Evolutionary conservation across 2,797 vertebrate genomes (phyloP).

Genomic region (Vespertilio murinus): DNA sequence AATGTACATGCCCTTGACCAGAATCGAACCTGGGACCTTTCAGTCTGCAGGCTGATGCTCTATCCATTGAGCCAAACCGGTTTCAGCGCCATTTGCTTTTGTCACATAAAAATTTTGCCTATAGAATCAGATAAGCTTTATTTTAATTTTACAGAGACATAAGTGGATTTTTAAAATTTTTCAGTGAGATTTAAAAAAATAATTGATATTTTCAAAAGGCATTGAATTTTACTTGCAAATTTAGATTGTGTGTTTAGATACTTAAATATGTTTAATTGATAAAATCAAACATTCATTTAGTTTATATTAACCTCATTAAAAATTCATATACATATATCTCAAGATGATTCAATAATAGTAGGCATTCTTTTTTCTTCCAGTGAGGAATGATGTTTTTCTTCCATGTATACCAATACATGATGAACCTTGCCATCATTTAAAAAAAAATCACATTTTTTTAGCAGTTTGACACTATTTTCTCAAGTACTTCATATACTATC

Average conservation of each 20-base stretch:
- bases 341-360: conserved; percentile 1
- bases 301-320: background rate
- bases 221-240: background rate
- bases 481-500: background rate
- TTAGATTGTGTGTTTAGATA: background rate
- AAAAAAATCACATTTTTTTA: conserved; percentile 5
- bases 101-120: background rate
- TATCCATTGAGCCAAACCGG: no score
- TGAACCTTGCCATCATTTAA: background rate
- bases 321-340: background rate
- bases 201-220: background rate
- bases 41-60: no score
- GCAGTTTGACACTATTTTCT: background rate
- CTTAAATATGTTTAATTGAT: background rate
- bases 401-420: background rate
- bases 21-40: no score
- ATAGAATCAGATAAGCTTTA: background rate
- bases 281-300: background rate
- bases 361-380: background rate
- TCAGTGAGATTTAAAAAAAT: no score
- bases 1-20: no score
- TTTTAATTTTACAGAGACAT: background rate
- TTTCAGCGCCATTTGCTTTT: background rate
- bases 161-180: background rate
- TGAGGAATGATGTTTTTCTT: background rate